Evolutionary conservation across 2,888 invertebrate genomes (phyloP), one percentile per base, ranked within the genome.

Genomic region (Neoitamus cyanurus): DNA sequence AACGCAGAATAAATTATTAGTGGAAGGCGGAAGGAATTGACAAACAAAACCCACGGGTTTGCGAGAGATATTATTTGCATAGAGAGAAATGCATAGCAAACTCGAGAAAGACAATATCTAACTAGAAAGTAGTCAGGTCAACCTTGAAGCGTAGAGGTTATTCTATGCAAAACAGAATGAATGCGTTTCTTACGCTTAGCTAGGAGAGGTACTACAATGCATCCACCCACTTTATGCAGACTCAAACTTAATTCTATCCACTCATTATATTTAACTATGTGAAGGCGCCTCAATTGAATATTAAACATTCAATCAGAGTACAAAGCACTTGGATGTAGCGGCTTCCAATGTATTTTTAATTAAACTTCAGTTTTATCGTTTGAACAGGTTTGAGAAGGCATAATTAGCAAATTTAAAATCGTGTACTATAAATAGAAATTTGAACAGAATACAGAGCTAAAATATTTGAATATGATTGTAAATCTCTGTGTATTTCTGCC

Each of bases 51-150:
- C 58, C 58, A 37, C 42, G 36, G 70, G 20, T 73, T 58, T 31
- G 15, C 36, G 73, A 34, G 36, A 73, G 42, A 75, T 75, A 70
- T 75, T 42, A 75, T 75, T 75, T 75, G 28, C 75, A 75, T 75
- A 42, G 36, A 42, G 58, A 58, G 75, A 75, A 75, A 25, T 75
- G 36, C 20, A 36, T 20, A 36, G 36, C 73, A 13, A 31, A 70
- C n/a, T 30, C n/a, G 2, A 28, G 69, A 9, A 20, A 58, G 9
- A 9, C 58, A 58, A 58, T 58, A 58, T 25, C 20, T 25, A 15
- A 3, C 58, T 58, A 58, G 58, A 58, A 58, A 58, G 58, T 58
- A 25, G 58, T 9, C 58, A 58, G 58, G 25, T n/a, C 58, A 58
- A 58, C 58, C 58, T 58, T 58, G 58, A 58, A 20, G 20, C 58